Conservation (phyloP, 2,113 vertebrate species). For the Hippocampus barbouri region DNA sequence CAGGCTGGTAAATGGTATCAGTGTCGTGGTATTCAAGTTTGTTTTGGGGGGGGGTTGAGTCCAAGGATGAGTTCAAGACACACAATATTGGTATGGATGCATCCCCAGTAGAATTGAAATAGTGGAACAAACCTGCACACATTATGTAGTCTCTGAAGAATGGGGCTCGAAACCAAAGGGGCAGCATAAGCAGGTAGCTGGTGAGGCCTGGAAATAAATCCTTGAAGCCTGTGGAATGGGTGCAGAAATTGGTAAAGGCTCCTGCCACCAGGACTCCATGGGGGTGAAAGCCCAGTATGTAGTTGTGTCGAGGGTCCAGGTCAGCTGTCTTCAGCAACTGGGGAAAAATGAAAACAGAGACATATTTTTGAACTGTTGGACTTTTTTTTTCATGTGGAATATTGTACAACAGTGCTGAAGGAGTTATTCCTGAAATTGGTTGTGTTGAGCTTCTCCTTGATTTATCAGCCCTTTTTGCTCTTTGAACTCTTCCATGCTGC, state of each 20-base stretch:
- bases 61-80: too few species aligned
- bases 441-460: too few species aligned
- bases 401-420: not conserved
- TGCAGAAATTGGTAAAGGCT: constrained; percentile 87
- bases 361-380: not conserved
- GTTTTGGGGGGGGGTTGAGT: too few species aligned
- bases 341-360: not conserved
- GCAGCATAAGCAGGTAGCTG: constrained; percentile 82
- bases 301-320: constrained; percentile 83
- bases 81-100: too few species aligned
- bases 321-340: constrained; percentile 89
- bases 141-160: constrained; percentile 90
- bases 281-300: constrained; percentile 87
- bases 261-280: constrained; percentile 84
- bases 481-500: too few species aligned
- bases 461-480: too few species aligned
- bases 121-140: constrained; percentile 73
- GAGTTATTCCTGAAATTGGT: too few species aligned
- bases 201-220: constrained; percentile 79
- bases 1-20: too few species aligned
- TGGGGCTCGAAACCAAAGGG: constrained; percentile 83
- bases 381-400: not conserved
- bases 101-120: not conserved
- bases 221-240: constrained; percentile 77
- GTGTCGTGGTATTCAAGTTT: too few species aligned